phyloP scores from a whole-genome alignment of 2,797 vertebrate genomes.

The Malurus leucopterus region DNA sequence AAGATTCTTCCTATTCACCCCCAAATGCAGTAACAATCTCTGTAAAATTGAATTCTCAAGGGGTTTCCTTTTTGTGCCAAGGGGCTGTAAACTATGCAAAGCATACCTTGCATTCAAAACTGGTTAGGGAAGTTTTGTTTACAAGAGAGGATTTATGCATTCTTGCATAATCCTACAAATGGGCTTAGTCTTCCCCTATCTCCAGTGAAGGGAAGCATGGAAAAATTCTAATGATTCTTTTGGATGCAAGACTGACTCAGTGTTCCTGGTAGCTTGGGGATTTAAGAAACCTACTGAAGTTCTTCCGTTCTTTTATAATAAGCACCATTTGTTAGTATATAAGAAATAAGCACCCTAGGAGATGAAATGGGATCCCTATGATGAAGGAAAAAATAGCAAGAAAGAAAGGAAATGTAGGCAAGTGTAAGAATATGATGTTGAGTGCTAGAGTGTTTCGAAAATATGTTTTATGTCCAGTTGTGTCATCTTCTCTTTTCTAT shows the following conservation, averaged over 20 bases:
- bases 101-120: neutral
- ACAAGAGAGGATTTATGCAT: neutral
- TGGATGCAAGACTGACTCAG: neutral
- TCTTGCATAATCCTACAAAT: constrained; percentile 1
- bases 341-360: neutral
- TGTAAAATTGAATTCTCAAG: neutral
- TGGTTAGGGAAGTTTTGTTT: constrained; percentile 33
- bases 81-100: neutral
- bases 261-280: neutral
- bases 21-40: neutral
- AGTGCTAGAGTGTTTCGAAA: neutral
- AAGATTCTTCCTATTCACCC: neutral
- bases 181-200: neutral
- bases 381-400: neutral
- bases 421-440: neutral
- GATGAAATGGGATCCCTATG: neutral
- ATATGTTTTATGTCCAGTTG: neutral
- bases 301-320: neutral
- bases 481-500: neutral
- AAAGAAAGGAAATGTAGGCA: neutral
- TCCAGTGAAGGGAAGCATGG: neutral
- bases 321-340: neutral
- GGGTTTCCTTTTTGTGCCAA: neutral
- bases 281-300: neutral
- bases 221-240: neutral